Evolutionary conservation across 1,140 invertebrate genomes (phyloP).

Genomic region (Brachionus angularis): DNA sequence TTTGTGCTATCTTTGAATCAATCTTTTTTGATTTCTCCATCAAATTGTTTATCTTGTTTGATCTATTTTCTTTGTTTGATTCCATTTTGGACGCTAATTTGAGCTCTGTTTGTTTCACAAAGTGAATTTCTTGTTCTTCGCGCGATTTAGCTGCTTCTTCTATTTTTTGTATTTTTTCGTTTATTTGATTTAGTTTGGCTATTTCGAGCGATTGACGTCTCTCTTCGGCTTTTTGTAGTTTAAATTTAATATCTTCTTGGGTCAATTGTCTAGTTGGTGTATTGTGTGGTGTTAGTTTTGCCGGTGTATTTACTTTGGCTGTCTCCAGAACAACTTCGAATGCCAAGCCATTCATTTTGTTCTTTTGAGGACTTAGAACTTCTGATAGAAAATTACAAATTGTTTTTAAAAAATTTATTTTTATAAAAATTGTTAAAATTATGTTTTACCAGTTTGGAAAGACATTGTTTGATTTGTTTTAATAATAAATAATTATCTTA

Average conservation of each 20-base stretch:
- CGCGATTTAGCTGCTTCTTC: slow-evolving; percentile 37
- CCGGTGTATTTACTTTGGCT: slow-evolving; percentile 10
- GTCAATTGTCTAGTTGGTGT: slow-evolving; percentile 25
- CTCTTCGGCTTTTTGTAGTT: slow-evolving; percentile 31
- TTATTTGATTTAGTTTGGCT: slow-evolving; percentile 4
- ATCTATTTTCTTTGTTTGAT: slow-evolving; percentile 32
- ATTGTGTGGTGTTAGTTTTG: slow-evolving; percentile 13
- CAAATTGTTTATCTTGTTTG: slow-evolving; percentile 6
- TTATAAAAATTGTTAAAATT: no score
- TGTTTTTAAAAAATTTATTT: no score
- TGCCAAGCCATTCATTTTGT: slow-evolving; percentile 8
- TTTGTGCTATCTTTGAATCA: slow-evolving; percentile 31
- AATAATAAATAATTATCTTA: no score
- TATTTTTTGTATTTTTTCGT: slow-evolving; percentile 36
- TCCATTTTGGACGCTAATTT: slow-evolving; percentile 34
- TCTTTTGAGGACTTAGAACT: neutral
- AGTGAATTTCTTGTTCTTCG: slow-evolving; percentile 23
- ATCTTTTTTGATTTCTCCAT: slow-evolving; percentile 37
- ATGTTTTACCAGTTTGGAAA: no score
- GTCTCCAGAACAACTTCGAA: slow-evolving; percentile 32
- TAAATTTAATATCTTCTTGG: slow-evolving; percentile 24
- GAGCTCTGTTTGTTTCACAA: slow-evolving; percentile 26
- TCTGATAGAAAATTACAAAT: no score
- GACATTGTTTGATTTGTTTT: no score
- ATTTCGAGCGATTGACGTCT: slow-evolving; percentile 37